Evolutionary conservation across 2,113 vertebrate species (phyloP), one percentile per base, ranked within the genome.

Genomic region (Stercorarius parasiticus): DNA sequence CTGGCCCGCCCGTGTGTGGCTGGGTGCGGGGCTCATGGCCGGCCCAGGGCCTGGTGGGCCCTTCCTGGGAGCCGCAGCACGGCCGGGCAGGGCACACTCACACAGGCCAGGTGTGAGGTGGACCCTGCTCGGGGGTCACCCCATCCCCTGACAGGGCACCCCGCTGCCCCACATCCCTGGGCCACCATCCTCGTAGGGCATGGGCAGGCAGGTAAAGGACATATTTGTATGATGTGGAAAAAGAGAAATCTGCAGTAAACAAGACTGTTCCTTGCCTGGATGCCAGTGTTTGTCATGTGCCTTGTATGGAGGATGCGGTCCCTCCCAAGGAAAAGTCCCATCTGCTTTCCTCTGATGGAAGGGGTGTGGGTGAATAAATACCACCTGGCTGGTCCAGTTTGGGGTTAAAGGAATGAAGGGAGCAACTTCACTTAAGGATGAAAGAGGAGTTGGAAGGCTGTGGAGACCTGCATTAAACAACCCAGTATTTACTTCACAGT

Each of bases 191-290:
- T 27, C 2, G 53, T 6, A 18, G 29, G 36, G 53, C 38, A 13
- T 0, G 45, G 32, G 22, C 34, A 6, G 43, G 42, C 4, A 1
- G 49, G 13, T 5, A 10, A 52, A 30, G 45, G 55, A 9, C 3
- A 0, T 3, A 0, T 4, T 27, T 15, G 18, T 17, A 2, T 7
- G 19, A 0, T 3, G 17, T 16, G 27, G 53, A 27, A 30, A 7
- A 15, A 36, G 45, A 59, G 25, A 26, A 53, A 50, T 7, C 18
- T 34, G 26, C 66, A 8, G 32, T 71, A 23, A 64, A 52, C 42
- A 27, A 30, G 69, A 1, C 32, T 9, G 8, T 5, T 22, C 43
- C 10, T 66, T 0, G 20, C 62, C 42, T 30, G 56, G 12, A 1
- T 47, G 40, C 20, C 18, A 0, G 15, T n/a, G 0, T 15, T 69